These are phyloP conservation scores for Protobothrops mucrosquamatus DNA, from an alignment of 2,113 vertebrate genomes.

Conservation along the genomic window DNA sequence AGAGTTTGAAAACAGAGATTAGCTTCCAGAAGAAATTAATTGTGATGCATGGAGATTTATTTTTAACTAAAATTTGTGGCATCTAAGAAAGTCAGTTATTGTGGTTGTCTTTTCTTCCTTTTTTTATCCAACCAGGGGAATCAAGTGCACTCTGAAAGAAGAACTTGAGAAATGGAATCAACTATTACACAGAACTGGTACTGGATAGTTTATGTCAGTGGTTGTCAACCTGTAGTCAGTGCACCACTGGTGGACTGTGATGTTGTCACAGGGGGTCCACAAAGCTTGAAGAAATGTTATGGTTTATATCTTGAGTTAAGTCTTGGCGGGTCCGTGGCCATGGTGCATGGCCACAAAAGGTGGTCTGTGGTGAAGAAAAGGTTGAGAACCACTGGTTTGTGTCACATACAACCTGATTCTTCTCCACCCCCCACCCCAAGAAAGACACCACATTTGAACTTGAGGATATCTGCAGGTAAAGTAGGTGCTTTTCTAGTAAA, in stretches of 20 bases:
- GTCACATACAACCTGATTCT: neutral
- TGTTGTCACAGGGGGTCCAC: neutral
- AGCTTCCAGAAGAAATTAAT: conserved; percentile 32
- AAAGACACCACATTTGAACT: neutral
- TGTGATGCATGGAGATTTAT: neutral
- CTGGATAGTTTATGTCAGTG: neutral
- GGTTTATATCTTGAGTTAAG: neutral
- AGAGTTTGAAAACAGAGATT: conserved; percentile 41
- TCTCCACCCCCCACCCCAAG: neutral
- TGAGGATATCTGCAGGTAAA: neutral
- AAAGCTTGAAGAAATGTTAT: neutral
- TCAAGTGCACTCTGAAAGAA: neutral
- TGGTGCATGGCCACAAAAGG: neutral
- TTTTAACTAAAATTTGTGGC: neutral
- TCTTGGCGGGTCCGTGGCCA: neutral
- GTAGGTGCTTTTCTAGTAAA: neutral
- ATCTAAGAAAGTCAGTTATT: neutral
- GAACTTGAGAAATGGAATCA: neutral
- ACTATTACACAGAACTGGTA: neutral
- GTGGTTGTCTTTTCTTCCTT: neutral
- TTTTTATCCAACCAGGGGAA: neutral
- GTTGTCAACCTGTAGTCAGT: neutral
- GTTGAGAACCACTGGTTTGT: neutral
- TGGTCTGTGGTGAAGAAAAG: neutral
- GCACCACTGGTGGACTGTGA: neutral